Evolutionary conservation across 2,888 invertebrate genomes (phyloP).

Genomic region (Drosophila kanekoi): DNA sequence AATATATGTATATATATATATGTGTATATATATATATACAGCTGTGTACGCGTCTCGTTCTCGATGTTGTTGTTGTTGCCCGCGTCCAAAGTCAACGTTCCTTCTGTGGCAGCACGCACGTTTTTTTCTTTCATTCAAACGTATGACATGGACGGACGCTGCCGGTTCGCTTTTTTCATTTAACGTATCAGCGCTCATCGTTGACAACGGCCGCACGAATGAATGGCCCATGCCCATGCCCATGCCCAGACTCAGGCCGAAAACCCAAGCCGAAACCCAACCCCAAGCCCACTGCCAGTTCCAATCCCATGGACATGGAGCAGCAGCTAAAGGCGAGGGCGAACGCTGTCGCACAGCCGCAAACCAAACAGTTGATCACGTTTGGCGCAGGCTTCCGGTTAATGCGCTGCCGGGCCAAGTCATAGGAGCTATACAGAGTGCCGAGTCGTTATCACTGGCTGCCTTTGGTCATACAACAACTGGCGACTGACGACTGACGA

Average conservation of each 20-base stretch:
- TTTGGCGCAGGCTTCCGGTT: conserved; percentile 85
- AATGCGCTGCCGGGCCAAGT: conserved; percentile 66
- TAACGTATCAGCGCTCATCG: conserved; percentile 78
- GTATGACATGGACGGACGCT: conserved; percentile 63
- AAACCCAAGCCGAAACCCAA: conserved; percentile 16
- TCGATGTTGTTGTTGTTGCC: conserved; percentile 10
- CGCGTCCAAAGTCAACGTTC: conserved; percentile 82
- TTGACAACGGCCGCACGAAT: conserved; percentile 77
- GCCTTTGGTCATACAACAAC: conserved; percentile 61
- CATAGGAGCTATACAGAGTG: conserved; percentile 51
- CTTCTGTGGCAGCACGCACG: conserved; percentile 85
- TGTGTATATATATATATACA: conserved; percentile 2
- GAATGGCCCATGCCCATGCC: conserved; percentile 67
- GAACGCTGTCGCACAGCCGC: conserved; percentile 72
- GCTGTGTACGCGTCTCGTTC: conserved; percentile 18
- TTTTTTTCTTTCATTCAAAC: conserved; percentile 80
- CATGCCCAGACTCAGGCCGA: conserved; percentile 19
- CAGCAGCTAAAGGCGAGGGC: conserved; percentile 55
- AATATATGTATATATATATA: conserved; percentile 6
- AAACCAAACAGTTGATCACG: conserved; percentile 83
- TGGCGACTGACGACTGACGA: conserved; percentile 25
- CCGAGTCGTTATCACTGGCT: conserved; percentile 59
- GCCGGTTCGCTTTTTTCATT: conserved; percentile 55
- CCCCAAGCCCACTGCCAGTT: conserved; percentile 25
- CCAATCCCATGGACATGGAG: conserved; percentile 62